A percentile compares a stretch with the other conserved stretches of the same genome.
These are phyloP conservation scores for Blomia tropicalis DNA, from an alignment of 2,888 invertebrate species.

Conservation along the genomic window DNA sequence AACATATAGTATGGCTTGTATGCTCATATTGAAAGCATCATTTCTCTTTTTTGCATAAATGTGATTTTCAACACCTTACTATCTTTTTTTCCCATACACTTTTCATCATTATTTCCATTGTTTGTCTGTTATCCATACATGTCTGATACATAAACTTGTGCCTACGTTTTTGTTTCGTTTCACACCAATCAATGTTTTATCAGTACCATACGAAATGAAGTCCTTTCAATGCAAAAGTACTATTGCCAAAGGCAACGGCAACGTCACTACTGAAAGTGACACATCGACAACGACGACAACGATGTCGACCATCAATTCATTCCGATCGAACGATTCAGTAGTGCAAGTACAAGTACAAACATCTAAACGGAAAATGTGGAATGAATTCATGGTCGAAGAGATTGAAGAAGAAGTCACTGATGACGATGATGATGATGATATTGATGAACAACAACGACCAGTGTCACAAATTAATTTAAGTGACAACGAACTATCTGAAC, in stretches of 20 bases:
- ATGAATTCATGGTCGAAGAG: slow-evolving; percentile 1
- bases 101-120: not conserved
- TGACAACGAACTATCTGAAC: too few species aligned
- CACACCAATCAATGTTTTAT: not conserved
- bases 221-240: not conserved
- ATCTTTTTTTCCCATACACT: not conserved
- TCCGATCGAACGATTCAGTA: not conserved
- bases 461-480: not conserved
- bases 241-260: not conserved
- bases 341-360: not conserved
- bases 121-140: not conserved
- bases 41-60: too few species aligned
- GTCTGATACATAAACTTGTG: too few species aligned
- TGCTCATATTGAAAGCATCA: too few species aligned
- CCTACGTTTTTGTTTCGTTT: not conserved
- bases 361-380: not conserved
- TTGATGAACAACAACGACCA: not conserved
- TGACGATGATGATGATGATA: not conserved
- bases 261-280: not conserved
- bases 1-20: too few species aligned
- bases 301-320: not conserved
- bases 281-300: not conserved
- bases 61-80: not conserved
- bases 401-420: not conserved
- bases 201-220: not conserved